Conservation (phyloP, 2,797 vertebrate species). For the Falco rusticolus region DNA sequence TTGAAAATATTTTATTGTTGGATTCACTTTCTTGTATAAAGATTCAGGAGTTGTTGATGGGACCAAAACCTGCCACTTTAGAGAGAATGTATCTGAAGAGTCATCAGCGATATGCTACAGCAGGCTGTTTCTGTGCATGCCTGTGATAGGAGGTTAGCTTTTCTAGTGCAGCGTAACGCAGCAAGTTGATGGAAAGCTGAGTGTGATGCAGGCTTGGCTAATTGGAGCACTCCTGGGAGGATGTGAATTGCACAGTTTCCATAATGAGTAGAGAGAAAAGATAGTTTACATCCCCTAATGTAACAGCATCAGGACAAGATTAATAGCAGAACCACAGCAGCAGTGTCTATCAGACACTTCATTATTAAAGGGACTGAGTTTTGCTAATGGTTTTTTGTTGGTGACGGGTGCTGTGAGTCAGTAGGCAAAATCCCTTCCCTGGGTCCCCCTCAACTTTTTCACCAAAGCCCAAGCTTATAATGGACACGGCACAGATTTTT, state of each 20-base stretch:
- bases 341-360: conserved; percentile 33
- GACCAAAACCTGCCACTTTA: conserved; percentile 59
- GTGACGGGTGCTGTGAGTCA: conserved; percentile 24
- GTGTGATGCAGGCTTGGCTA: conserved; percentile 55
- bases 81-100: conserved; percentile 58
- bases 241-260: conserved; percentile 57
- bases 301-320: conserved; percentile 54
- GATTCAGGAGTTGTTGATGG: conserved; percentile 54
- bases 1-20: conserved; percentile 11
- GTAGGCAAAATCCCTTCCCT: conserved; percentile 32
- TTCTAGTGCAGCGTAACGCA: not conserved
- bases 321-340: conserved; percentile 50
- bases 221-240: conserved; percentile 69
- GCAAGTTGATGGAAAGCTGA: conserved; percentile 53
- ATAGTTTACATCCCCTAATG: conserved; percentile 63
- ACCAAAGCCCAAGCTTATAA: conserved; percentile 29
- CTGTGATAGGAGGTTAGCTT: conserved; percentile 21
- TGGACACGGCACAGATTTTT: not conserved
- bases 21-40: not conserved
- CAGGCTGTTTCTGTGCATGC: conserved; percentile 40
- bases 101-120: not conserved
- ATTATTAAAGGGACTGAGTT: conserved; percentile 47
- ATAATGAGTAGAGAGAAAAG: conserved; percentile 63
- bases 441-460: conserved; percentile 6
- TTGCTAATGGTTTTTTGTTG: conserved; percentile 39